phyloP scores from a whole-genome alignment of 2,113 vertebrate species.

The Solea solea region DNA sequence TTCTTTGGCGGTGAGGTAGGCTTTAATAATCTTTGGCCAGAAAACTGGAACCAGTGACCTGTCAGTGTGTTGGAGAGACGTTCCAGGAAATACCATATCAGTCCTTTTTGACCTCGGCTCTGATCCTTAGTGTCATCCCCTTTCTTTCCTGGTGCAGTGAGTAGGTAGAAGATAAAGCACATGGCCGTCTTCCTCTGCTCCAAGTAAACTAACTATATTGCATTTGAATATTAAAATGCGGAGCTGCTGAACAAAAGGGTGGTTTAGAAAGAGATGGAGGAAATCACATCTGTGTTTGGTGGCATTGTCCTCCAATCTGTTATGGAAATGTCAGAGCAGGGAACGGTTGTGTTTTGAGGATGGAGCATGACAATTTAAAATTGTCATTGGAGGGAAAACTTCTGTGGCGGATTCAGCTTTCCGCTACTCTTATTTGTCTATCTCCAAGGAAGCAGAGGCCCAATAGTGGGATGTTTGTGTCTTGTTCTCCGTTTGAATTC shows the following conservation, averaged over 20 bases:
- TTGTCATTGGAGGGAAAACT: conserved; percentile 31
- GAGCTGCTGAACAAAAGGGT: conserved; percentile 61
- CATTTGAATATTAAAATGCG: conserved; percentile 82
- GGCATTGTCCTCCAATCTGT: conserved; percentile 53
- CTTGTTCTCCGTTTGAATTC: conserved; percentile 27
- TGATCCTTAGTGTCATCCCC: no score
- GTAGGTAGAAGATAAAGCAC: neutral
- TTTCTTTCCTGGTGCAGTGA: no score
- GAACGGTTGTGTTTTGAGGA: conserved; percentile 62
- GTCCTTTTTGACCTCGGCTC: no score
- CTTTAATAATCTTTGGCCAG: no score
- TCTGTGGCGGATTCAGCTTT: conserved; percentile 22
- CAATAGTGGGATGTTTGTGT: conserved; percentile 26
- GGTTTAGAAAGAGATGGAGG: conserved; percentile 54
- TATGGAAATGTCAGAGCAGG: conserved; percentile 71
- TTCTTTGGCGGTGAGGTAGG: no score
- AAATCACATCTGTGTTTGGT: conserved; percentile 43
- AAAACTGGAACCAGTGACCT: no score
- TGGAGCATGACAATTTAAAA: conserved; percentile 58
- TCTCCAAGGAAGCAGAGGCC: conserved; percentile 42
- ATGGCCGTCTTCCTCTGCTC: neutral
- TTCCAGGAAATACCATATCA: no score
- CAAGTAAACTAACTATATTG: neutral
- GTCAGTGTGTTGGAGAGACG: no score
- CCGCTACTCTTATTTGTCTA: conserved; percentile 48